These are phyloP conservation scores for Diarsia rubi DNA, from an alignment of 2,888 invertebrate species.

Conservation along the genomic window DNA sequence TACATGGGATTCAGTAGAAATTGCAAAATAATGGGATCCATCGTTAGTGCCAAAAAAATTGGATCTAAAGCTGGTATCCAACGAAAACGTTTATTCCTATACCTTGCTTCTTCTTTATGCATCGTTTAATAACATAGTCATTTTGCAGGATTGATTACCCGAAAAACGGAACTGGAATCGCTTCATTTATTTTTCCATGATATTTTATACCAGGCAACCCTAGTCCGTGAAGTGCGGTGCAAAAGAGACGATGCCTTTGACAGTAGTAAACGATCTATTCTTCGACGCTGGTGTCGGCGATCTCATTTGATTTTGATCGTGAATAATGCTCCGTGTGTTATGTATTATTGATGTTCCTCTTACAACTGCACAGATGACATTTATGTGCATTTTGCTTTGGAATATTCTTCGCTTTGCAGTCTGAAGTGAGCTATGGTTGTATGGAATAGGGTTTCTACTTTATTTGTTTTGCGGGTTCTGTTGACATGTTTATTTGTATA, in stretches of 20 bases:
- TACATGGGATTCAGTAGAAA: no score
- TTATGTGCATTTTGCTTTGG: constrained; percentile 23
- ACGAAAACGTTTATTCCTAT: background rate
- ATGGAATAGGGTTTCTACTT: background rate
- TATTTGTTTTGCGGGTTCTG: background rate
- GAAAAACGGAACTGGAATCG: background rate
- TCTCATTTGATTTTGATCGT: constrained; percentile 75
- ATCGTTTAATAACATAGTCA: background rate
- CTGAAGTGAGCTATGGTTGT: constrained; percentile 1
- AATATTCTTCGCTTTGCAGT: constrained; percentile 34
- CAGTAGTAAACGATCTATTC: constrained; percentile 74
- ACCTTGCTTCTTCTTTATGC: background rate
- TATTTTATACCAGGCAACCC: constrained; percentile 56
- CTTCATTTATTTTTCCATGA: background rate
- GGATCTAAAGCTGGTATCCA: no score
- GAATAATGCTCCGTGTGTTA: constrained; percentile 71
- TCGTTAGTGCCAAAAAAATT: no score
- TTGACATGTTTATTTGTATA: background rate
- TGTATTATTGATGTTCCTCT: constrained; percentile 73
- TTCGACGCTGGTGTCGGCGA: constrained; percentile 71
- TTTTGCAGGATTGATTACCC: background rate
- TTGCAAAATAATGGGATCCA: no score
- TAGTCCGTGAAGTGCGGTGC: constrained; percentile 62
- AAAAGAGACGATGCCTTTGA: constrained; percentile 70
- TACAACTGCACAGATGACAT: constrained; percentile 27